A percentile compares a stretch with the other conserved stretches of the same genome.
Evolutionary conservation across 2,888 invertebrate genomes (phyloP).

Genomic region (Lobophora halterata): DNA sequence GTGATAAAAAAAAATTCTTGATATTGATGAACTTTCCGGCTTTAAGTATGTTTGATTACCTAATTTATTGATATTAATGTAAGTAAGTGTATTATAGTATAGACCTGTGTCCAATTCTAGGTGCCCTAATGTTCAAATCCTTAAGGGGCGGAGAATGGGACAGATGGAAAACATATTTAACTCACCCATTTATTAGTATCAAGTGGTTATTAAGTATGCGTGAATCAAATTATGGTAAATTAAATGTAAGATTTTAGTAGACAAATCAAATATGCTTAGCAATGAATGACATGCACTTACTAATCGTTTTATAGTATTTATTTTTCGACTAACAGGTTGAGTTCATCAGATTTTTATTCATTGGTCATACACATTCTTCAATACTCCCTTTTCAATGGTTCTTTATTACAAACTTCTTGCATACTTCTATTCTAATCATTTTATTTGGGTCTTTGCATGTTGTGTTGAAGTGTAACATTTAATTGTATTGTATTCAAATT

Average conservation of each 20-base stretch:
- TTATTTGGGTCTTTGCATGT: no score
- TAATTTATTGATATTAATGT: no score
- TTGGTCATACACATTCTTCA: conserved; percentile 5
- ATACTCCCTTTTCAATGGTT: no score
- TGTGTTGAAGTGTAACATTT: no score
- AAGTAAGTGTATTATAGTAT: conserved; percentile 12
- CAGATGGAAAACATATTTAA: conserved; percentile 78
- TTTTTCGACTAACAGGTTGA: no score
- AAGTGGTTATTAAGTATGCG: conserved; percentile 80
- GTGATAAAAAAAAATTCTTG: no score
- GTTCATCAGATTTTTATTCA: no score
- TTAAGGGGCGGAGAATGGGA: conserved; percentile 79
- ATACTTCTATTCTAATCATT: no score
- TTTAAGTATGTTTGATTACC: no score
- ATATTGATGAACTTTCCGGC: no score
- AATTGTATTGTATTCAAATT: no score
- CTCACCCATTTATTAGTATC: conserved; percentile 77
- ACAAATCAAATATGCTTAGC: conserved; percentile 10
- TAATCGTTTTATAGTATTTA: background rate
- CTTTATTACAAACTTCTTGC: no score
- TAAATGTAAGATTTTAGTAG: conserved; percentile 27
- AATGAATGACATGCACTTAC: background rate
- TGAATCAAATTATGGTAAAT: conserved; percentile 76
- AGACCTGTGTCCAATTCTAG: conserved; percentile 59
- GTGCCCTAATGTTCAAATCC: conserved; percentile 81